phyloP scores from a whole-genome alignment of 1,140 invertebrate genomes.

The Pogonomyrmex californicus region DNA sequence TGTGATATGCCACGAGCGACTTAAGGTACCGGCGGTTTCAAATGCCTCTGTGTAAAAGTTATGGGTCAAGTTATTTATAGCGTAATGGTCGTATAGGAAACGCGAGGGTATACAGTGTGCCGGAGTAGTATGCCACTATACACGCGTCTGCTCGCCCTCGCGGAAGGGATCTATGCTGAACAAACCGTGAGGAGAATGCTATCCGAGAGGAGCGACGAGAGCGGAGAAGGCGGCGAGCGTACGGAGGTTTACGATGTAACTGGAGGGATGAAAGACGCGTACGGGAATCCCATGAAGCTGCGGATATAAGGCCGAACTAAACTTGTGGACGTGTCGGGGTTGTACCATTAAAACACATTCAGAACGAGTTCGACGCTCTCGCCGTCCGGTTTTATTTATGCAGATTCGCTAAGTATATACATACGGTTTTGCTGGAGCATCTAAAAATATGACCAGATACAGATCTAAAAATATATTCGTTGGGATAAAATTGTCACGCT shows the following conservation, averaged over 20 bases:
- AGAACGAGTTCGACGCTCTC: slow-evolving; percentile 61
- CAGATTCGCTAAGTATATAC: slow-evolving; percentile 50
- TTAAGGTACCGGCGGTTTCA: slow-evolving; percentile 14
- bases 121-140: neutral
- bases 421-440: neutral
- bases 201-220: slow-evolving; percentile 17
- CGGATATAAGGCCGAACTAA: slow-evolving; percentile 70
- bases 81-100: slow-evolving; percentile 30
- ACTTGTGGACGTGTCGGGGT: slow-evolving; percentile 72
- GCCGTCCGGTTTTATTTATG: slow-evolving; percentile 70
- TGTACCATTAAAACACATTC: slow-evolving; percentile 73
- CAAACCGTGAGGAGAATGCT: slow-evolving; percentile 60
- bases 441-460: no score
- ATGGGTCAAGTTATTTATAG: slow-evolving; percentile 61
- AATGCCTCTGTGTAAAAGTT: slow-evolving; percentile 36
- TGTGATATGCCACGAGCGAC: neutral
- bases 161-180: slow-evolving; percentile 35
- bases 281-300: slow-evolving; percentile 70
- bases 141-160: neutral
- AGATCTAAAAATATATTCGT: no score
- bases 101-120: neutral
- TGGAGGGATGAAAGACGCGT: slow-evolving; percentile 64
- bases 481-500: no score
- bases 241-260: slow-evolving; percentile 68
- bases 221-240: neutral